Evolutionary conservation across 2,113 vertebrate species (phyloP).

Genomic region (Vulpes ferrilata): DNA sequence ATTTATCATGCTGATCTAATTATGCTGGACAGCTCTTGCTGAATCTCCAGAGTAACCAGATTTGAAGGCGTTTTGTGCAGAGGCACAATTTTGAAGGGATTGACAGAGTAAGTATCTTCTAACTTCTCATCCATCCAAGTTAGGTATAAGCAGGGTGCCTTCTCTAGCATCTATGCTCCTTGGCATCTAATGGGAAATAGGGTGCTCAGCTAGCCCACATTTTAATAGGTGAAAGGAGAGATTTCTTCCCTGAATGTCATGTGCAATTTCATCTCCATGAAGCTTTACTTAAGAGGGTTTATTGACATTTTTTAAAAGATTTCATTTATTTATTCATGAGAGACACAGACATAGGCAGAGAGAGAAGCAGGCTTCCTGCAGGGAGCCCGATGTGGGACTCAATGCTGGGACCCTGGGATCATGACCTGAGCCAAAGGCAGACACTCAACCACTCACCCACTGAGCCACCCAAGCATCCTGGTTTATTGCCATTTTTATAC

Average conservation of each 20-base stretch:
- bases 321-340: too few relatives aligned
- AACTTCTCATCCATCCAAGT: background rate
- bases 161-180: background rate
- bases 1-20: constrained; percentile 58
- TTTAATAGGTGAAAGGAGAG: background rate
- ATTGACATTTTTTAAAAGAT: too few relatives aligned
- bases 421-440: too few relatives aligned
- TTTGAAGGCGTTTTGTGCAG: constrained; percentile 34
- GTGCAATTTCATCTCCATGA: background rate
- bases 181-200: background rate
- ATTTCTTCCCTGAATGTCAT: background rate
- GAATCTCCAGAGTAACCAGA: constrained; percentile 10
- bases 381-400: too few relatives aligned
- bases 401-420: too few relatives aligned
- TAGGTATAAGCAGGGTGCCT: background rate
- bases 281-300: background rate
- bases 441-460: too few relatives aligned
- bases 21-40: background rate
- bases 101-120: constrained; percentile 30
- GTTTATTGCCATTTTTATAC: background rate
- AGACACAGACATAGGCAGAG: too few relatives aligned
- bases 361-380: too few relatives aligned
- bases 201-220: background rate
- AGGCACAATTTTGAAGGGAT: constrained; percentile 8
- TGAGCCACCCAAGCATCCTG: too few relatives aligned